phyloP scores from a whole-genome alignment of 2,113 vertebrate genomes.

The Toxostoma redivivum region DNA sequence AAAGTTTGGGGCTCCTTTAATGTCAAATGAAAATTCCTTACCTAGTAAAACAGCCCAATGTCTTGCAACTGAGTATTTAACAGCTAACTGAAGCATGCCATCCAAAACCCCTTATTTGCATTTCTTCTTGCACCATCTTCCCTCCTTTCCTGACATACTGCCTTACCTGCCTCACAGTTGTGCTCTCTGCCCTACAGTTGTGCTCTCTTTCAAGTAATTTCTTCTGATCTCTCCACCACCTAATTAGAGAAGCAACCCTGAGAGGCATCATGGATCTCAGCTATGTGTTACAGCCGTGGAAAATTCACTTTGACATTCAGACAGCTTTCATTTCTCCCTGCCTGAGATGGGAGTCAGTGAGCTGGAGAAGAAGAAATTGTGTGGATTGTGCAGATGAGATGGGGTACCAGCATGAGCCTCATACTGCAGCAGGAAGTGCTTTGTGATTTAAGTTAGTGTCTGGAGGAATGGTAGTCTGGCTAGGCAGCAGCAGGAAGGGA shows the following conservation, averaged over 20 bases:
- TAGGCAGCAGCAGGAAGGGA: neutral
- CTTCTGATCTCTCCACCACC: slow-evolving; percentile 40
- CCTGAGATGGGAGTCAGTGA: neutral
- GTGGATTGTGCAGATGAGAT: neutral
- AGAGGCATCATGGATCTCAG: slow-evolving; percentile 19
- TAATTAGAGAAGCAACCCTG: slow-evolving; percentile 44
- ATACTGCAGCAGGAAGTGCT: neutral
- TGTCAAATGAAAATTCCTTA: neutral
- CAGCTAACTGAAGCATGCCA: neutral
- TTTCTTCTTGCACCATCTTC: neutral
- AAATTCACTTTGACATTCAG: slow-evolving; percentile 37
- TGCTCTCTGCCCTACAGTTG: neutral
- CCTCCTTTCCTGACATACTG: neutral
- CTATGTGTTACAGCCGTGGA: neutral
- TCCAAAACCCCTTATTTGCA: neutral
- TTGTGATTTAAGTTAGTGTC: neutral
- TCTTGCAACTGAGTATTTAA: neutral
- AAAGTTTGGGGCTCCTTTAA: neutral
- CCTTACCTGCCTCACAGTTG: neutral
- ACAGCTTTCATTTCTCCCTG: slow-evolving; percentile 4
- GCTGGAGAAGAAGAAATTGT: neutral
- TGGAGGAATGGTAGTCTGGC: neutral
- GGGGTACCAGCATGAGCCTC: neutral
- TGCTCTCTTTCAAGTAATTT: slow-evolving; percentile 32
- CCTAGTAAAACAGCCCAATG: neutral